Conservation (phyloP, 1,140 invertebrate species). For the Yoshiicerus persimilis region DNA sequence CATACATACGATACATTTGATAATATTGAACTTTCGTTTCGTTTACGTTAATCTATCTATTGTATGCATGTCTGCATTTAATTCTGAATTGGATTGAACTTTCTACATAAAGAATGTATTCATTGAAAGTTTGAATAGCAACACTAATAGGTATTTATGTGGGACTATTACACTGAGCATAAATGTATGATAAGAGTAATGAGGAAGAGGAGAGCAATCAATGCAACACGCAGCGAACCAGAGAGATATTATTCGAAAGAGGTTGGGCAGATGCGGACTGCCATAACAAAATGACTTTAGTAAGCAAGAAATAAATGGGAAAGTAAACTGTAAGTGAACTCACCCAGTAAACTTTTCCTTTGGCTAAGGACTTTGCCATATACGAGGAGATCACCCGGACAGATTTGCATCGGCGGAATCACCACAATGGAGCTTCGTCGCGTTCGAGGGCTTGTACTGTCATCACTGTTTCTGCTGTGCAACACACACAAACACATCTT, state of each 20-base stretch:
- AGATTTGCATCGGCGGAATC: slow-evolving; percentile 62
- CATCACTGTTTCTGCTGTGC: slow-evolving; percentile 39
- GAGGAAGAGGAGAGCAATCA: background rate
- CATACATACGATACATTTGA: too few species aligned
- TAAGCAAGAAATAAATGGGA: background rate
- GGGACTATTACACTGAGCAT: background rate
- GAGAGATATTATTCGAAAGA: background rate
- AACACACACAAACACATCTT: background rate
- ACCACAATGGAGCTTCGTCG: slow-evolving; percentile 60
- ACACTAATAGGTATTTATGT: too few species aligned
- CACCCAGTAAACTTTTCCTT: slow-evolving; percentile 57
- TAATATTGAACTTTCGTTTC: too few species aligned
- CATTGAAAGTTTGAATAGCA: too few species aligned
- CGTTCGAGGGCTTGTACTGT: slow-evolving; percentile 49
- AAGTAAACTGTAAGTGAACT: slow-evolving; percentile 31
- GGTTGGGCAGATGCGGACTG: background rate
- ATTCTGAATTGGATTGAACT: too few species aligned
- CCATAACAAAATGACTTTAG: background rate
- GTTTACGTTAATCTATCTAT: too few species aligned
- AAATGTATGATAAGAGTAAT: background rate
- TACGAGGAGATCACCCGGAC: slow-evolving; percentile 60
- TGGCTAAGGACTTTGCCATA: slow-evolving; percentile 61
- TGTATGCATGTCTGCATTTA: too few species aligned
- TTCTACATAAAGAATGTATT: too few species aligned
- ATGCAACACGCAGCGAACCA: background rate